Conservation (phyloP, 2,113 vertebrate species). For the Leuciscus idus region DNA sequence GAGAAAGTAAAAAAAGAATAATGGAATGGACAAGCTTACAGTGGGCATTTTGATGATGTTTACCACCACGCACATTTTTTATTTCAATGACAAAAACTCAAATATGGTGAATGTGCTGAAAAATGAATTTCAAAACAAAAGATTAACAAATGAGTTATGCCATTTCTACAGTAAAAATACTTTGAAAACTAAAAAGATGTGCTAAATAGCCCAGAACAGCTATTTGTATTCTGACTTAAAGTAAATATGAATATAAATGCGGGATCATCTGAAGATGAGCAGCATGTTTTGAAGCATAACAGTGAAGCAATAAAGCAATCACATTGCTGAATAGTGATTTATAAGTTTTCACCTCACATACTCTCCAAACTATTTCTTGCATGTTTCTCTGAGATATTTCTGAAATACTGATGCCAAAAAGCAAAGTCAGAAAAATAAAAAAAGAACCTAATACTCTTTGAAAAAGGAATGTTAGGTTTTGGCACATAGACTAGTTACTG, state of each 20-base stretch:
- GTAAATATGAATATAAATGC: background rate
- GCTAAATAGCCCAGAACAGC: background rate
- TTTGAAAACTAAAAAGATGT: background rate
- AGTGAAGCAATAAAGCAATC: background rate
- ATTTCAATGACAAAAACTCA: background rate
- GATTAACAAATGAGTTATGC: background rate
- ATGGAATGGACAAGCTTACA: slow-evolving; percentile 8
- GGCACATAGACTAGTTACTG: slow-evolving; percentile 36
- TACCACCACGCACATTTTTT: background rate
- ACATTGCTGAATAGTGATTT: background rate
- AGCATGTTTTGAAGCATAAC: background rate
- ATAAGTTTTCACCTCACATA: background rate
- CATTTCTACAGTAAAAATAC: background rate
- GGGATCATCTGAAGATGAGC: background rate
- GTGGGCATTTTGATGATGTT: background rate
- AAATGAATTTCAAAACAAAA: background rate
- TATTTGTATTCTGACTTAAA: background rate
- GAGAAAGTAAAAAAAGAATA: background rate
- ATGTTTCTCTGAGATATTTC: no score
- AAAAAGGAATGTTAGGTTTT: slow-evolving; percentile 38
- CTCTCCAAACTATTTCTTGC: background rate
- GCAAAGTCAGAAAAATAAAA: slow-evolving; percentile 9
- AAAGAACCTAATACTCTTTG: background rate
- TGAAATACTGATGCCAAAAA: slow-evolving; percentile 11
- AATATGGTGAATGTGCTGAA: background rate